Evolutionary conservation across 2,888 invertebrate species (phyloP).

Genomic region (Sminthurides aquaticus): DNA sequence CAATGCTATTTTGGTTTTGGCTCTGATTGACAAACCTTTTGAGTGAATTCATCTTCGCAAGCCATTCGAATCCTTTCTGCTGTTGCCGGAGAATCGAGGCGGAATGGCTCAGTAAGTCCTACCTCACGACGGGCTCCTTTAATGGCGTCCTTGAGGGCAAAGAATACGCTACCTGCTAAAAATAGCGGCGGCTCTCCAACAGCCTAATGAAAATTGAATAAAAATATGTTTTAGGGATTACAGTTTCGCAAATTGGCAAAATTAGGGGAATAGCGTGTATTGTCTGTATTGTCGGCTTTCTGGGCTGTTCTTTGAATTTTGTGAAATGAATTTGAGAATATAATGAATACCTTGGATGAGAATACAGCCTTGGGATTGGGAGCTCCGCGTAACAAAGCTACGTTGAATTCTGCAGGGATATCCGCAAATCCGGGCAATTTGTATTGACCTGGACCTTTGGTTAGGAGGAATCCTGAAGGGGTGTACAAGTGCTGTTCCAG

Average conservation of each 20-base stretch:
- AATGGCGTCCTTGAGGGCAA: constrained; percentile 84
- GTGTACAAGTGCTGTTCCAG: constrained; percentile 84
- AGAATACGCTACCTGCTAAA: constrained; percentile 74
- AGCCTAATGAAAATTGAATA: constrained; percentile 56
- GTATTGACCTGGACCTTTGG: constrained; percentile 85
- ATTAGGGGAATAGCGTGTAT: neutral
- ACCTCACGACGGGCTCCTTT: constrained; percentile 67
- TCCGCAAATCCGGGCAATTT: constrained; percentile 90
- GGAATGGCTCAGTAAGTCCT: constrained; percentile 56
- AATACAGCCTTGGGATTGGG: constrained; percentile 85
- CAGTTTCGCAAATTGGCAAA: neutral
- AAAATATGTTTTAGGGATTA: neutral
- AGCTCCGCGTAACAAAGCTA: constrained; percentile 80
- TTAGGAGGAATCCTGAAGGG: constrained; percentile 69
- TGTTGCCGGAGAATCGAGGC: constrained; percentile 76
- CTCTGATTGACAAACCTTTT: constrained; percentile 27
- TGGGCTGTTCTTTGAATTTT: too few species aligned
- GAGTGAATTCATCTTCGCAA: constrained; percentile 67
- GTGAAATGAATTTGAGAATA: too few species aligned
- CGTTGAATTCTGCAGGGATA: constrained; percentile 86
- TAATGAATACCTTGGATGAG: constrained; percentile 74
- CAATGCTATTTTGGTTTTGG: neutral
- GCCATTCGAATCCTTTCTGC: constrained; percentile 82
- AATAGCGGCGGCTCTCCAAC: constrained; percentile 94
- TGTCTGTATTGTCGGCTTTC: neutral